These are phyloP conservation scores for Ceriagrion tenellum DNA, from an alignment of 2,888 invertebrate species.

Conservation along the genomic window DNA sequence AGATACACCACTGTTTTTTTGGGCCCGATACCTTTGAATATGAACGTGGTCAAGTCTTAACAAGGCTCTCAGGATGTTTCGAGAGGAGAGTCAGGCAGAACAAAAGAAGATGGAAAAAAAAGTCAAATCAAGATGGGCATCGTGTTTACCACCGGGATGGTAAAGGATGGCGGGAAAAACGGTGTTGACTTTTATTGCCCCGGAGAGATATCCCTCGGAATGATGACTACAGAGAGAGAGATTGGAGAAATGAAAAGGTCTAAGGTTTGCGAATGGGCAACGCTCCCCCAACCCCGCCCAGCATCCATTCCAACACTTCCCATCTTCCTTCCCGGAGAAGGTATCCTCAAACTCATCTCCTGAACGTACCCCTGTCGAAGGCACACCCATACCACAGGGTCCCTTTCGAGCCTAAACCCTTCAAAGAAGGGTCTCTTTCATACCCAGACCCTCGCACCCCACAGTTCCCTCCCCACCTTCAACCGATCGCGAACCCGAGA, in stretches of 20 bases:
- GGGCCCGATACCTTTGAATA: not conserved
- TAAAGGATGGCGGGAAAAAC: not conserved
- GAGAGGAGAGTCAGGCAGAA: not conserved
- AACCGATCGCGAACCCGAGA: not conserved
- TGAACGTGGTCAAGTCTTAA: not conserved
- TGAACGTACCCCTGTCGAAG: not conserved
- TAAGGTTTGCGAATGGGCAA: not conserved
- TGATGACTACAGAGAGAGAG: not conserved
- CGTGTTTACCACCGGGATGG: not conserved
- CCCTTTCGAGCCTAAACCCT: not conserved
- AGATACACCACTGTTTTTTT: too few relatives aligned
- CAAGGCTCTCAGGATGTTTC: not conserved
- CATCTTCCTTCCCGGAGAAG: too few relatives aligned
- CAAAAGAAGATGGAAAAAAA: not conserved
- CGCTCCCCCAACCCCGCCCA: not conserved
- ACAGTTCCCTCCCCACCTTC: not conserved
- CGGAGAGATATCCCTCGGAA: not conserved
- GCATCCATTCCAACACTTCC: too few relatives aligned
- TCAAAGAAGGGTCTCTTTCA: too few relatives aligned
- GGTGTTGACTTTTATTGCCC: conserved; percentile 6
- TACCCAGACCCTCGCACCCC: not conserved
- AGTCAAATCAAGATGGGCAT: conserved; percentile 5
- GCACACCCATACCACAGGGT: not conserved
- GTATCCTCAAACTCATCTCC: not conserved
- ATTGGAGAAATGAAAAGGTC: not conserved